Conservation (phyloP, 2,888 invertebrate genomes). For the Athrips mouffetella region DNA sequence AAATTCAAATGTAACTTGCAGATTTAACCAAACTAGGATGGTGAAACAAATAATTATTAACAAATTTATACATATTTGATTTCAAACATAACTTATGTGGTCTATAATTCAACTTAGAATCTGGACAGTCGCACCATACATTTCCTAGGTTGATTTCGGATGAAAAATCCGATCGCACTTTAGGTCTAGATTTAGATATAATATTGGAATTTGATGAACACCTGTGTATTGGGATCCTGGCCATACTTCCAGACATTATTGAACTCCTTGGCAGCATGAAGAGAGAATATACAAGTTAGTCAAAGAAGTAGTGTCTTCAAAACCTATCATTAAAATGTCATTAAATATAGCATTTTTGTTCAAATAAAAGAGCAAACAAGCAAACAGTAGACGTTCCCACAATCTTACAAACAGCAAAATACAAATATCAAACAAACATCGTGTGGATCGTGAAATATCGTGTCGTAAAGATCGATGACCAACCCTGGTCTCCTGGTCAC, state of each 20-base stretch:
- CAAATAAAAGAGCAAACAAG: too few species aligned
- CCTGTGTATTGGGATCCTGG: constrained; percentile 76
- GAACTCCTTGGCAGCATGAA: constrained; percentile 69
- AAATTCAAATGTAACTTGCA: constrained; percentile 56
- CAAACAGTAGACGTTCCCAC: too few species aligned
- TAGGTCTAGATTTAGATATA: constrained; percentile 24
- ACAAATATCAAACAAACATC: too few species aligned
- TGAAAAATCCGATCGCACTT: too few species aligned
- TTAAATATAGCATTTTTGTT: too few species aligned
- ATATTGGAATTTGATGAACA: constrained; percentile 43
- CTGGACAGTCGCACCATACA: constrained; percentile 61
- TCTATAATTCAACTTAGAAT: constrained; percentile 51
- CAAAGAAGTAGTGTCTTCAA: background rate
- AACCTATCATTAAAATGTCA: too few species aligned
- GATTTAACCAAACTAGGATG: constrained; percentile 59
- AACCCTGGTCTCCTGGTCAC: too few species aligned
- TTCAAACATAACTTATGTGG: constrained; percentile 60
- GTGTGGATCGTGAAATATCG: too few species aligned
- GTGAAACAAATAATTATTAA: constrained; percentile 56
- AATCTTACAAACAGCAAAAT: too few species aligned
- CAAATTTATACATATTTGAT: constrained; percentile 48
- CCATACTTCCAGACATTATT: constrained; percentile 70
- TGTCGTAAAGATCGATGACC: too few species aligned
- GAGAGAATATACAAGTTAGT: constrained; percentile 22
- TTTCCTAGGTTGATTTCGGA: constrained; percentile 41